These are phyloP conservation scores for Dynastes grantii DNA, from an alignment of 2,888 invertebrate species.

Conservation along the genomic window DNA sequence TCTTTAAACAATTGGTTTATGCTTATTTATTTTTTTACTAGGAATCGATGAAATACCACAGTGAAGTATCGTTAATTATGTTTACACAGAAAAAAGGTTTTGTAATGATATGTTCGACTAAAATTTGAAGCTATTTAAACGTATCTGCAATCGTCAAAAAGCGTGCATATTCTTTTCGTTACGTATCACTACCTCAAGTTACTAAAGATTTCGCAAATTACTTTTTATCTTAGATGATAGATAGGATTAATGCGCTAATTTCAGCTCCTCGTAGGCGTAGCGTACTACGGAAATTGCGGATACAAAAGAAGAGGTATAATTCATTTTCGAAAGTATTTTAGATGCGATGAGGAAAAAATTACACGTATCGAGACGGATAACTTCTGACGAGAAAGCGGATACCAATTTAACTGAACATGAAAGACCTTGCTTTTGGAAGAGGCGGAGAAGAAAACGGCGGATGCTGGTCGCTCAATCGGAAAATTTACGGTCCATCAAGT, in stretches of 20 bases:
- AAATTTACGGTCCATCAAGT: slow-evolving; percentile 48
- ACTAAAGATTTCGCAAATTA: slow-evolving; percentile 24
- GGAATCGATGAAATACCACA: too few species aligned
- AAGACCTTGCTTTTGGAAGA: slow-evolving; percentile 42
- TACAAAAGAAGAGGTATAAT: slow-evolving; percentile 34
- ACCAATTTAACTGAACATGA: slow-evolving; percentile 31
- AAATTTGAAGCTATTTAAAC: too few species aligned
- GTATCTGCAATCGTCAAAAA: background rate
- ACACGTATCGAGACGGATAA: slow-evolving; percentile 25
- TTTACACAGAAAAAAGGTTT: too few species aligned
- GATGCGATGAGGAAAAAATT: slow-evolving; percentile 43
- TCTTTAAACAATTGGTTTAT: too few species aligned
- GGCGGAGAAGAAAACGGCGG: slow-evolving; percentile 44
- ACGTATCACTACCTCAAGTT: background rate
- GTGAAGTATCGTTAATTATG: too few species aligned
- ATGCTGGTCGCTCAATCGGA: slow-evolving; percentile 42
- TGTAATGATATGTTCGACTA: too few species aligned
- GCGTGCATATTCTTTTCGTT: background rate
- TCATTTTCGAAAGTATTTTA: slow-evolving; percentile 46
- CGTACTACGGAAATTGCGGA: slow-evolving; percentile 37
- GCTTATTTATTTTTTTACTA: too few species aligned
- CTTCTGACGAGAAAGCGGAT: slow-evolving; percentile 44
- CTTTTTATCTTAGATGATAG: slow-evolving; percentile 32
- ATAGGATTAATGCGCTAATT: slow-evolving; percentile 29
- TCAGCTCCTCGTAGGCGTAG: slow-evolving; percentile 16